These are phyloP conservation scores for Hylia prasina DNA, from an alignment of 2,113 vertebrate species.

Conservation along the genomic window DNA sequence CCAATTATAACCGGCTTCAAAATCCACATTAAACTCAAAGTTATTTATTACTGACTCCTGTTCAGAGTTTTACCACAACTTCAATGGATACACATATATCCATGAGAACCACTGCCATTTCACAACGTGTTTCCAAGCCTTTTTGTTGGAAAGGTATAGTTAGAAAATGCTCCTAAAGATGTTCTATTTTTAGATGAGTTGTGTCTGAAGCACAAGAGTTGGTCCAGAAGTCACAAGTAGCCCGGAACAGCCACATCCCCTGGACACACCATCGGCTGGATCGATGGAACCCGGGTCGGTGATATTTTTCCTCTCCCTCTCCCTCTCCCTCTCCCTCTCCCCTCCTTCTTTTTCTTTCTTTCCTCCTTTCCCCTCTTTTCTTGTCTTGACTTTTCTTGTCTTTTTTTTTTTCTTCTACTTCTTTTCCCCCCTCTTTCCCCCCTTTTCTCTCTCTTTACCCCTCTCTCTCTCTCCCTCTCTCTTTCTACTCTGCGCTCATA, in stretches of 20 bases:
- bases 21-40: background rate
- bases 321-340: background rate
- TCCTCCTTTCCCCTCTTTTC: too few relatives aligned
- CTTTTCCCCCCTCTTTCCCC: too few relatives aligned
- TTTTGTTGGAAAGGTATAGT: background rate
- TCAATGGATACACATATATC: background rate
- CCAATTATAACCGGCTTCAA: background rate
- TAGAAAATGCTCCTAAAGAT: background rate
- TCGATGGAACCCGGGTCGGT: rapidly evolving
- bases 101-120: background rate
- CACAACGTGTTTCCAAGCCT: background rate
- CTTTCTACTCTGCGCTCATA: background rate
- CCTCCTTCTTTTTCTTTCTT: background rate
- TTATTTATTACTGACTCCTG: background rate
- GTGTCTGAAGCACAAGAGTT: background rate
- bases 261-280: rapidly evolving
- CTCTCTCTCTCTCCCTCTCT: background rate
- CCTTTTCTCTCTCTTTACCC: too few relatives aligned
- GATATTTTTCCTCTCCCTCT: too few relatives aligned
- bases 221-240: background rate
- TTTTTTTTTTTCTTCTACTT: too few relatives aligned
- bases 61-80: background rate
- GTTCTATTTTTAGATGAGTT: background rate
- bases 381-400: background rate
- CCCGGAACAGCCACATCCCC: rapidly evolving